A percentile compares a stretch with the other conserved stretches of the same genome.
Conservation (phyloP, 2,113 vertebrate genomes). For the Fulmarus glacialis region DNA sequence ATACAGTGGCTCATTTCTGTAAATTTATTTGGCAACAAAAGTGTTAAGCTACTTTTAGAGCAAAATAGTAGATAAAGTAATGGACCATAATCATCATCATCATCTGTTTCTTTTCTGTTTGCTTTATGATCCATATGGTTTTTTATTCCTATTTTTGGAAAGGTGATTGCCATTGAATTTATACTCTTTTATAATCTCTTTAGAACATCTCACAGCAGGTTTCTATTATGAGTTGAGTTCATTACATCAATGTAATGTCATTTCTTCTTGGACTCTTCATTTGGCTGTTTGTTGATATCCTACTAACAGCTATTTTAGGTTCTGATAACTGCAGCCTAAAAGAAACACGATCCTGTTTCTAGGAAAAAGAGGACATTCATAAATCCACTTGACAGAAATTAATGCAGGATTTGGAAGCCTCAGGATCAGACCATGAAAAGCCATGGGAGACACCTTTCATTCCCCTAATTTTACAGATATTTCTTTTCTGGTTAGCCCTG, state of each 20-base stretch:
- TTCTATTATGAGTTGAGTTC: neutral
- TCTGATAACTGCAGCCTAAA: neutral
- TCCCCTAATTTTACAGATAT: neutral
- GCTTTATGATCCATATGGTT: neutral
- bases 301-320: neutral
- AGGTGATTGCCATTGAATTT: neutral
- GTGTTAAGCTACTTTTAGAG: neutral
- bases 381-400: neutral
- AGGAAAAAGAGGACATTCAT: neutral
- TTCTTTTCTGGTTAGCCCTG: neutral
- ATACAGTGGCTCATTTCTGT: neutral
- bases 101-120: neutral
- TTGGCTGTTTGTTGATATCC: neutral
- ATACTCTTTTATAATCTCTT: neutral
- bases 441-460: neutral
- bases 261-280: neutral
- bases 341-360: neutral
- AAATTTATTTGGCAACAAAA: neutral
- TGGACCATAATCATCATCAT: neutral
- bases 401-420: neutral
- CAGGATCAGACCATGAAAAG: neutral
- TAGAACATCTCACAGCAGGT: neutral
- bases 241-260: neutral
- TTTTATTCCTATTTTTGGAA: neutral
- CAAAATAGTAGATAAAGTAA: neutral